Evolutionary conservation across 2,113 vertebrate species (phyloP).

Genomic region (Colistium nudipinnis): DNA sequence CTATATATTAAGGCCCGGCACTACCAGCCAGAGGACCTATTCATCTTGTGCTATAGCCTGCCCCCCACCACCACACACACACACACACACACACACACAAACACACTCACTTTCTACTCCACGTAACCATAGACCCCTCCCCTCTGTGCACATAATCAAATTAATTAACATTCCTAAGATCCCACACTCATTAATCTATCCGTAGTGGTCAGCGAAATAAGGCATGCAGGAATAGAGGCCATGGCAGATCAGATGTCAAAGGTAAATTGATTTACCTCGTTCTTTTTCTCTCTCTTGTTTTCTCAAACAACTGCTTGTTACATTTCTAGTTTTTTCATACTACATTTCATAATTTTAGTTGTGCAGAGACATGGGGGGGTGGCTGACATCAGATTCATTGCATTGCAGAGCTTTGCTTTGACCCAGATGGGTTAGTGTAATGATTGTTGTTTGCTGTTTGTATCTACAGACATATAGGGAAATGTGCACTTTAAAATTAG

Average conservation of each 20-base stretch:
- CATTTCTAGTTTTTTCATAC: neutral
- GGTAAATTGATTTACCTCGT: slow-evolving; percentile 1
- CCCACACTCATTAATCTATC: slow-evolving; percentile 79
- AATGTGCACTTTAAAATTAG: too few relatives aligned
- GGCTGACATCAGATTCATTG: neutral
- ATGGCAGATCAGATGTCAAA: slow-evolving; percentile 2
- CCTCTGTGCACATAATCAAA: slow-evolving; percentile 77
- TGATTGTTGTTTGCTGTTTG: neutral
- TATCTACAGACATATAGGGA: too few relatives aligned
- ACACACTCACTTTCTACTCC: slow-evolving; percentile 53
- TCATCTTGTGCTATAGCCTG: slow-evolving; percentile 73
- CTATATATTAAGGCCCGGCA: slow-evolving; percentile 83
- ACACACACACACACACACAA: slow-evolving; percentile 7
- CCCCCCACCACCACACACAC: slow-evolving; percentile 53
- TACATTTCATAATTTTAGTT: too few relatives aligned
- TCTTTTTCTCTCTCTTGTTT: neutral
- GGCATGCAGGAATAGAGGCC: slow-evolving; percentile 33
- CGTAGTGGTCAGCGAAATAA: slow-evolving; percentile 67
- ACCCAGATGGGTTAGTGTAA: neutral
- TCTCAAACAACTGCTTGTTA: too few relatives aligned
- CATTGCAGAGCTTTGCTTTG: neutral
- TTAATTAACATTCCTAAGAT: slow-evolving; percentile 84
- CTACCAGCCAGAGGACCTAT: slow-evolving; percentile 79
- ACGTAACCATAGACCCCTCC: slow-evolving; percentile 67
- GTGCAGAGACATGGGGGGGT: neutral